Base-by-base conservation (phyloP, 2,888 invertebrate genomes). In the Pyrrhia umbra region DNA sequence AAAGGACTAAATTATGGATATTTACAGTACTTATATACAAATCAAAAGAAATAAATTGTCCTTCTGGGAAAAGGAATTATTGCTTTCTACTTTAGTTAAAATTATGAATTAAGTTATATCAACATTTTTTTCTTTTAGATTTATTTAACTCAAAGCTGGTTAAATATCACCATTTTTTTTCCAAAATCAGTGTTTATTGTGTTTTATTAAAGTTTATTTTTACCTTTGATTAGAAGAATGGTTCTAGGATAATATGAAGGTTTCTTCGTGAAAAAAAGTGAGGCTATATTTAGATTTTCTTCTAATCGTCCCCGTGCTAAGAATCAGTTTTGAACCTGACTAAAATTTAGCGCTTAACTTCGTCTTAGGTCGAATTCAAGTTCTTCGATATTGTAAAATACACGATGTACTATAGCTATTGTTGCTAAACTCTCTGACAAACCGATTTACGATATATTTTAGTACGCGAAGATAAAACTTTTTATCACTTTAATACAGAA, bases 1-100 rank as follows among this genome's bases (percentile, higher is more conserved):
- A 65, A 27, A 18, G 30, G 13, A 34, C 20, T 1, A 46, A 27
- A 34, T 27, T 71, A 45, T 45, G 30, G 16, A 21, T 34, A 18
- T 37, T 23, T 15, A 30, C 9, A n/a, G 15, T 40, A 13, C 2
- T 1, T 34, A 10, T 18, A 54, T 6, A 1, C 37, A 39, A 39
- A 27, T 13, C 34, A 34, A 34, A n/a, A 34, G 13, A 10, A 13
- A 13, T 3, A 13, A 30, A 30, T 8, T 13, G 2, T 2, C 8
- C 2, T 30, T 30, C 13, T 30, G 30, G 0, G 13, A 13, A 30
- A 30, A 0, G 13, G 4, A 1, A 30, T 30, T 30, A 4, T 4
- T 25, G 27, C 2, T 9, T 1, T 3, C 3, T 1, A n/a, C 3
- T 34, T 34, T 34, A 1, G n/a, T 5, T 34, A n/a, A n/a, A n/a